Conservation (phyloP, 2,797 vertebrate species). For the Sebastes umbrosus region DNA sequence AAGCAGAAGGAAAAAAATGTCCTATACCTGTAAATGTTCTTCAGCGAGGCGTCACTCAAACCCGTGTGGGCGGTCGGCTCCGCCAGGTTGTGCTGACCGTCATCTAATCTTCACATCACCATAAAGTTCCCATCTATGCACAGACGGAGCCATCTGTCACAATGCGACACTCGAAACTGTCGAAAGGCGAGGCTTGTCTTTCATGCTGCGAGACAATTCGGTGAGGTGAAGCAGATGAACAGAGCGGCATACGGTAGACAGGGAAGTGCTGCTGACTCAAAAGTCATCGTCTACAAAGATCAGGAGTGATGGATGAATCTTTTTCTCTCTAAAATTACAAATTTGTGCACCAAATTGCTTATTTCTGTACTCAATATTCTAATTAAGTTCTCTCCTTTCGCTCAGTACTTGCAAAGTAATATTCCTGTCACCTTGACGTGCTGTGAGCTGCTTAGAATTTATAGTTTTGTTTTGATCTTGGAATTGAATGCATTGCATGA, state of each 20-base stretch:
- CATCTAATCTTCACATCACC: constrained; percentile 13
- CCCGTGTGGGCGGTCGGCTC: constrained; percentile 6
- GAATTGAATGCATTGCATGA: neutral
- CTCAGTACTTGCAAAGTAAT: neutral
- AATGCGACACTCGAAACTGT: neutral
- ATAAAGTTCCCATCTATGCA: neutral
- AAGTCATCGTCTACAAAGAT: neutral
- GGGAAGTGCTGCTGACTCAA: neutral
- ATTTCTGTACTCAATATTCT: neutral
- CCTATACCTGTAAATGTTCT: neutral
- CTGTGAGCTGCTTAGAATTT: neutral
- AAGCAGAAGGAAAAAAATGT: neutral
- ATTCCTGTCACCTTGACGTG: neutral
- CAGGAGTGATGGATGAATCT: neutral
- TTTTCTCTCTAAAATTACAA: neutral
- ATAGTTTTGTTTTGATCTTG: neutral
- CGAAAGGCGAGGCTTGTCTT: neutral
- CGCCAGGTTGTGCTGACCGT: constrained; percentile 1
- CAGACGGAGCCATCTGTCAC: constrained; percentile 25
- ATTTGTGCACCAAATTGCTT: neutral
- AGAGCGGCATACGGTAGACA: neutral
- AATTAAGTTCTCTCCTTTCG: neutral
- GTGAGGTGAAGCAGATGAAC: neutral
- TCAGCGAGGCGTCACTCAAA: constrained; percentile 15
- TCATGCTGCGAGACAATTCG: neutral